Percentiles rank a stretch among this genome's conserved stretches.
These are phyloP conservation scores for Laticauda colubrina DNA, from an alignment of 2,113 vertebrate genomes.

Conservation along the genomic window DNA sequence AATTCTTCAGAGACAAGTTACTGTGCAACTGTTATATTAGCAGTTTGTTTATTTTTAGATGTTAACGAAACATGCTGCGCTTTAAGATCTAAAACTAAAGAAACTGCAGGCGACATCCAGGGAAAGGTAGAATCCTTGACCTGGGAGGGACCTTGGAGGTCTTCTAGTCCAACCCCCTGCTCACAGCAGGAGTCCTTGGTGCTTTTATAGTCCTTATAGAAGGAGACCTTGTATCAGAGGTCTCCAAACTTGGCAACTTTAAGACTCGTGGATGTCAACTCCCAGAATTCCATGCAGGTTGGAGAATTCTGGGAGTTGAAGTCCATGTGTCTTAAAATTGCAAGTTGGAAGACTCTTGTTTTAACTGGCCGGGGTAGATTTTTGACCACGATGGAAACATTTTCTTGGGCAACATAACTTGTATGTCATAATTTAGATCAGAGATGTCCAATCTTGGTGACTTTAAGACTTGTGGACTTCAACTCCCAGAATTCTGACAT, in stretches of 20 bases:
- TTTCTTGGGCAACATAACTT: not conserved
- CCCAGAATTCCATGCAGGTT: too few relatives aligned
- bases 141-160: not conserved
- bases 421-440: not conserved
- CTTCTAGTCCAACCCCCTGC: not conserved
- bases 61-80: not conserved
- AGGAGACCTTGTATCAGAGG: too few relatives aligned
- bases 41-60: not conserved
- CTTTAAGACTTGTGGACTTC: not conserved
- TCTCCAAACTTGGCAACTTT: too few relatives aligned
- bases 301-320: too few relatives aligned
- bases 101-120: not conserved
- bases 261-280: too few relatives aligned
- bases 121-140: not conserved
- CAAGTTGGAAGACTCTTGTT: too few relatives aligned
- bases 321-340: too few relatives aligned
- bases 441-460: not conserved
- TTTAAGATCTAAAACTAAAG: not conserved
- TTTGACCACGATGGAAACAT: not conserved
- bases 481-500: not conserved
- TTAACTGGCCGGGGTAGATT: not conserved
- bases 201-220: too few relatives aligned
- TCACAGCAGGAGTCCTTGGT: too few relatives aligned
- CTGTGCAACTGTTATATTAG: not conserved
- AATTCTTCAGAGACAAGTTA: not conserved